phyloP scores from a whole-genome alignment of 1,140 invertebrate genomes.

The Trichonephila clavipes region DNA sequence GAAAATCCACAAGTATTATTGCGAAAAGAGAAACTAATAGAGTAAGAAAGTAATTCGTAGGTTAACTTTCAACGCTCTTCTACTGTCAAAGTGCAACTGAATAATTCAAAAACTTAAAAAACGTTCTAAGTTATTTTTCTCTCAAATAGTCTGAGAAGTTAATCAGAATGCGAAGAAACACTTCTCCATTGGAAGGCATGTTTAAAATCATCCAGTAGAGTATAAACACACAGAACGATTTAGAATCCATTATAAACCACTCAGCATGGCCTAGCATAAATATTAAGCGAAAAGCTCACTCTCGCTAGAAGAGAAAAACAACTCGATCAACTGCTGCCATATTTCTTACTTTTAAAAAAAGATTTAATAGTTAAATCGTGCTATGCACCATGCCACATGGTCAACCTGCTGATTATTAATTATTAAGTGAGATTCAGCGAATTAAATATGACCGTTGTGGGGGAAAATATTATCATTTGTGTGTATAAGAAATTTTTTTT shows the following conservation, averaged over 20 bases:
- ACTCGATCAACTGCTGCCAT: background rate
- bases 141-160: background rate
- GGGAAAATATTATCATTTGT: background rate
- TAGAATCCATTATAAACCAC: background rate
- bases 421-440: background rate
- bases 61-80: too few relatives aligned
- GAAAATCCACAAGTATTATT: too few relatives aligned
- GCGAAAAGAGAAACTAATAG: too few relatives aligned
- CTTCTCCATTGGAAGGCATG: background rate
- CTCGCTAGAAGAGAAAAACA: background rate
- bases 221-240: background rate
- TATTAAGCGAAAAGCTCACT: background rate
- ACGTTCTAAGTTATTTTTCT: too few relatives aligned
- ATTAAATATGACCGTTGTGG: background rate
- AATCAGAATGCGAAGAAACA: background rate
- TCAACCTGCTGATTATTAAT: background rate
- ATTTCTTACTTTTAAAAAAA: background rate
- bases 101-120: too few relatives aligned
- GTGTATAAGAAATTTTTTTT: background rate
- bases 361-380: background rate
- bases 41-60: too few relatives aligned
- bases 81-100: too few relatives aligned
- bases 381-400: background rate
- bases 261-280: background rate
- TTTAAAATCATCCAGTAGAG: background rate